phyloP scores from a whole-genome alignment of 1,140 invertebrate species.

The Pseudomyrmex sp. region DNA sequence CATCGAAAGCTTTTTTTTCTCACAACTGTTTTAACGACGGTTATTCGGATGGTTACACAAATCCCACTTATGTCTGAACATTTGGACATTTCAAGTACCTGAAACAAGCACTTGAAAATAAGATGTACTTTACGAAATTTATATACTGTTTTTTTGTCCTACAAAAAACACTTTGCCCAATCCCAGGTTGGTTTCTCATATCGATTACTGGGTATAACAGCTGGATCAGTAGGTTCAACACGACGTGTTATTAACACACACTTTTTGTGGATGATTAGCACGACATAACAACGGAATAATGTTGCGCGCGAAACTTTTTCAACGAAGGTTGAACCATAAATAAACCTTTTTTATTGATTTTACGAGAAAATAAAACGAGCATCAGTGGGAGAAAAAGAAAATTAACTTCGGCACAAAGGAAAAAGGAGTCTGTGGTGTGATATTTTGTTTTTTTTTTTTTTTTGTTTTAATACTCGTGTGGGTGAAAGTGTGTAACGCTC shows the following conservation, averaged over 20 bases:
- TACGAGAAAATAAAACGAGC: constrained; percentile 8
- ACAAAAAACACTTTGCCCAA: constrained; percentile 11
- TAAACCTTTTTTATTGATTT: constrained; percentile 50
- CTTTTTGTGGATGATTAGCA: constrained; percentile 55
- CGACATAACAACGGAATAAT: constrained; percentile 37
- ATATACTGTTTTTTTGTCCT: constrained; percentile 6
- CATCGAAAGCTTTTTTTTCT: not conserved
- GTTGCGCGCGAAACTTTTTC: constrained; percentile 14
- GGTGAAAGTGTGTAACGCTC: constrained; percentile 50
- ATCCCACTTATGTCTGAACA: constrained; percentile 26
- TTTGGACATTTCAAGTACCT: no score
- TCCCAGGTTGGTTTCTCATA: constrained; percentile 25
- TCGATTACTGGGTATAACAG: constrained; percentile 37
- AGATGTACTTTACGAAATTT: not conserved
- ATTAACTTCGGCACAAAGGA: constrained; percentile 24
- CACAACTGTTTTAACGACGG: constrained; percentile 13
- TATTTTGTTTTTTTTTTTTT: constrained; percentile 15
- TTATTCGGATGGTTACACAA: constrained; percentile 47
- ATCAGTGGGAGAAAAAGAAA: constrained; percentile 38
- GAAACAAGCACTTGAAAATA: not conserved
- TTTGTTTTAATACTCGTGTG: constrained; percentile 55
- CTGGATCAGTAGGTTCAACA: constrained; percentile 42
- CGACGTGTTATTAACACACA: constrained; percentile 44
- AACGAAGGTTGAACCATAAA: constrained; percentile 54
- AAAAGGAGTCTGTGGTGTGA: not conserved